Conservation (phyloP, 2,888 invertebrate genomes). For the Dichetophora obliterata region DNA sequence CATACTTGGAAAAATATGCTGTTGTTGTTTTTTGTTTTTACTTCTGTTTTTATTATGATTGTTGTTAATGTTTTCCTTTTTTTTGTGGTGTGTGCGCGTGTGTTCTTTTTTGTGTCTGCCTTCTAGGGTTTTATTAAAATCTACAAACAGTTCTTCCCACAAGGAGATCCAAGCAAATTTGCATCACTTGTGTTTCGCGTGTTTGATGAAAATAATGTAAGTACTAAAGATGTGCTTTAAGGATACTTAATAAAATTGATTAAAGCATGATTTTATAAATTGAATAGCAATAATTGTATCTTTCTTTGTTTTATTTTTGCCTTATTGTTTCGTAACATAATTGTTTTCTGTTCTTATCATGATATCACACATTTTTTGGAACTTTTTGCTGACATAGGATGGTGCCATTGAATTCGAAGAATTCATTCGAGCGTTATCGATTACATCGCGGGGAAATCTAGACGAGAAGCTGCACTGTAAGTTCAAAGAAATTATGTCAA, state of each 20-base stretch:
- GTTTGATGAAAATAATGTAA: conserved; percentile 98
- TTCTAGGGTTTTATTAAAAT: conserved; percentile 98
- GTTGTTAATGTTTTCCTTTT: conserved; percentile 27
- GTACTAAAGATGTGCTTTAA: conserved; percentile 65
- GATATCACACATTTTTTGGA: not conserved
- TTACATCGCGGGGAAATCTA: conserved; percentile 96
- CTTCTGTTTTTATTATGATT: conserved; percentile 41
- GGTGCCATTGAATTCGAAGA: conserved; percentile 98
- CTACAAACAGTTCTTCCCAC: conserved; percentile 99
- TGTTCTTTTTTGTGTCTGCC: conserved; percentile 39
- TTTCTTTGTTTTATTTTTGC: not conserved
- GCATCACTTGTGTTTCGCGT: conserved; percentile 98
- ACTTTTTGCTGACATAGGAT: conserved; percentile 76
- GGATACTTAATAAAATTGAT: not conserved
- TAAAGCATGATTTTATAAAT: not conserved
- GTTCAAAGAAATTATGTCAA: conserved; percentile 66
- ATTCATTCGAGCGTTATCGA: conserved; percentile 95
- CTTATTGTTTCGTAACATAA: not conserved
- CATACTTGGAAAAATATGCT: not conserved
- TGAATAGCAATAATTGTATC: not conserved
- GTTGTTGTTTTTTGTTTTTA: conserved; percentile 35
- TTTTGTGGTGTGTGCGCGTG: conserved; percentile 40
- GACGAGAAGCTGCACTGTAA: conserved; percentile 98
- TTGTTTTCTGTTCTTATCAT: not conserved
- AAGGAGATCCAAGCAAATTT: conserved; percentile 99